Evolutionary conservation across 2,113 vertebrate genomes (phyloP), one percentile per base, ranked within the genome.

Genomic region (Vombatus ursinus): DNA sequence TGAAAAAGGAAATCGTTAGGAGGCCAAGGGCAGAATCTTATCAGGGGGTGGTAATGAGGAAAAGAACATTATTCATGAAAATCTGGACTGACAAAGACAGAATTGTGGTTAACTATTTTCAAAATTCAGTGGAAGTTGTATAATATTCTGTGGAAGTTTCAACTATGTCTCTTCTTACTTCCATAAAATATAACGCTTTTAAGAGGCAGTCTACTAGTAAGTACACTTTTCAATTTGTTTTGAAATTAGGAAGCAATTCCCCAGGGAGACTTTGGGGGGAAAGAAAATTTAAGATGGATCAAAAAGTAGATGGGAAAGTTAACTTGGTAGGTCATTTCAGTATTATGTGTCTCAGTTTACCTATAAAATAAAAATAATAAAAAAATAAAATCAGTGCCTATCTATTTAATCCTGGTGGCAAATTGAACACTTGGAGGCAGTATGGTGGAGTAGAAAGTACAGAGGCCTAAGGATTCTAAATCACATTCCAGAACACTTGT

Each of bases 211-310:
- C 3, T 89, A 7, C 24, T 92, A 44, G 53, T 54, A 96, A 91
- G 89, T 50, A 54, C 53, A 25, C 24, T 92, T 3, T 52, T 4
- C 26, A 90, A 28, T 89, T 92, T 89, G 0, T 47, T 16, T 89
- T 84, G 50, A 53, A 92, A 93, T 84, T 91, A 94, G 37, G 8
- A 68, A 44, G 90, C 44, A 93, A 84, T 68, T 92, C 8, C n/a
- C 31, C n/a, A 84, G 61, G 84, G 68, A 52, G 90, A 25, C 12
- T 22, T 28, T 47, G 19, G 3, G 8, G 8, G 49, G 54, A 91
- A 92, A 95, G 8, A 93, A 52, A 44, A 84, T 84, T 84, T 84
- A 44, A 44, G 16, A 44, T 22, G 6, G 4, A n/a, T 84, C 37
- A 84, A 84, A n/a, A 77, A 84, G 16, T 16, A 47, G 1, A 51